Evolutionary conservation across 2,797 vertebrate species (phyloP), one percentile per base, ranked within the genome.

Genomic region (Odontamblyopus lacepedii): DNA sequence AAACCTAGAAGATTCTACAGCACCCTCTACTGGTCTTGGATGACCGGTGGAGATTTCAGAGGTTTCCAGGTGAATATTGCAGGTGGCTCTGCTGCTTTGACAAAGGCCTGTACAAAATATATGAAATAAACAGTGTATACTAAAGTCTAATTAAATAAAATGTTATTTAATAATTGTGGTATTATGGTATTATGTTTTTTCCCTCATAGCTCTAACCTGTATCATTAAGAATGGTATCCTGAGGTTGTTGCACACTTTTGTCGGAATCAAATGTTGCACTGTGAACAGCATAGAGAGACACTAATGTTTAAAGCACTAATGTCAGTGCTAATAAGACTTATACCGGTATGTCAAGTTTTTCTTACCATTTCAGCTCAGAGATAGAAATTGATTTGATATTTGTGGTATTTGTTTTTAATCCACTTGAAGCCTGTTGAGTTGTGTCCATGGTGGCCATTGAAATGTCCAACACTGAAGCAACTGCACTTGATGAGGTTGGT

Each of bases 201-300:
- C 15, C 7, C 50, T 1, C 2, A 15, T 32, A 30, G 27, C 30
- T 70, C 76, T 78, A 55, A 90, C 92, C 91, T 89, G 74, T 18
- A 29, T 63, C 44, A 23, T 64, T 23, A 51, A 67, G 69, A 56
- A 66, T 23, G 27, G 53, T 27, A 11, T 35, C 76, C 29, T 29
- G 60, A 4, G 30, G 5, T 23, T 65, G 72, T 38, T 67, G 30
- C 48, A 13, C 48, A n/a, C 13, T 84, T 65, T 23, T 69, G 29
- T 71, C 63, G 2, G 74, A 75, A 29, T 64, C 51, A 0, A 8
- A 15, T 19, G 71, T 9, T 32, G 75, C 41, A 27, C 76, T 67
- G 19, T 65, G 23, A 26, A 71, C 56, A 59, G 9, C 16, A 13
- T 44, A 26, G 44, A 13, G 2, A 61, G n/a, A 48, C 13, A 32